Conservation (phyloP, 2,113 vertebrate species). For the Oceanodroma tethys region DNA sequence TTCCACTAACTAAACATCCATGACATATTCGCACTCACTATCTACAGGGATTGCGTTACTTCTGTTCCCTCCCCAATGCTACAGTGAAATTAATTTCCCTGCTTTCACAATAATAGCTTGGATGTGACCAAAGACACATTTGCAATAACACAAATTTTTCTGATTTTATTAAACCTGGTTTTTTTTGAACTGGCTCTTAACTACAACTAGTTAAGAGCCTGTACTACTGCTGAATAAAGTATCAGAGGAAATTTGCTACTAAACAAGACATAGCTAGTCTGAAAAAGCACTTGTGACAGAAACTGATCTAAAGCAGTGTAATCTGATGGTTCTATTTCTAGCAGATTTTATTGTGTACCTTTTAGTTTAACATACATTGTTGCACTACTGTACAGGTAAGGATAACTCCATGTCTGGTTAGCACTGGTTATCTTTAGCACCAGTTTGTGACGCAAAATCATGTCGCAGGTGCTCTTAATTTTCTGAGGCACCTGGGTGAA, state of each 20-base stretch:
- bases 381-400: background rate
- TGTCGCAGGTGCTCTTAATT: background rate
- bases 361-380: background rate
- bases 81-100: background rate
- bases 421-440: background rate
- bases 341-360: background rate
- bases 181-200: background rate
- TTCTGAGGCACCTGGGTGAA: background rate
- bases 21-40: background rate
- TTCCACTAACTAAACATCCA: background rate
- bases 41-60: background rate
- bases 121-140: background rate
- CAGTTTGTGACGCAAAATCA: background rate
- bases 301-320: background rate
- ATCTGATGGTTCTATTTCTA: background rate
- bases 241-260: background rate
- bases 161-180: background rate
- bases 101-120: background rate
- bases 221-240: background rate
- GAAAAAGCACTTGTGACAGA: background rate
- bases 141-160: background rate
- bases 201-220: background rate
- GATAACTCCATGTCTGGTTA: background rate
- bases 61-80: background rate
- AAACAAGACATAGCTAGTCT: background rate